phyloP scores from a whole-genome alignment of 2,113 vertebrate species.

The Syrmaticus mikado region DNA sequence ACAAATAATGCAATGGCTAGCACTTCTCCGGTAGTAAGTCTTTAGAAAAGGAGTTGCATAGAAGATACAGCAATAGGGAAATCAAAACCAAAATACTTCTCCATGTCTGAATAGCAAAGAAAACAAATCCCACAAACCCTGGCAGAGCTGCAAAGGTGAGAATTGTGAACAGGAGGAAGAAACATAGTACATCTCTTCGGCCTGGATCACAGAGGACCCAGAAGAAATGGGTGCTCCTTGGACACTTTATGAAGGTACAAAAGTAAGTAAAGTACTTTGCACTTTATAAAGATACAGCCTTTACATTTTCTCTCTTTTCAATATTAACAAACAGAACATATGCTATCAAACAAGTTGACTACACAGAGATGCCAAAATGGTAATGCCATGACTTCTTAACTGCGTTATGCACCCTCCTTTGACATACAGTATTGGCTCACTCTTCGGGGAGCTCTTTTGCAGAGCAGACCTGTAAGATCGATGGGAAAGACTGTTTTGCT shows the following conservation, averaged over 20 bases:
- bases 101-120: constrained; percentile 73
- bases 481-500: background rate
- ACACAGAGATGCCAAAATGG: background rate
- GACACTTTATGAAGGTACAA: background rate
- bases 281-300: background rate
- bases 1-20: constrained; percentile 82
- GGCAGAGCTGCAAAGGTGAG: constrained; percentile 70
- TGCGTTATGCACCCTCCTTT: background rate
- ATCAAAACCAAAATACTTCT: constrained; percentile 73
- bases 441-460: background rate
- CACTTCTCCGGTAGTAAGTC: constrained; percentile 77
- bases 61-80: constrained; percentile 90
- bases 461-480: background rate
- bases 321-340: background rate
- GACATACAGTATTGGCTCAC: background rate
- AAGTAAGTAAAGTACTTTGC: too few species aligned
- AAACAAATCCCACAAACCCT: background rate
- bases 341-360: background rate
- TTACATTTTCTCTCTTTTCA: background rate
- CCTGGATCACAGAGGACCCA: background rate
- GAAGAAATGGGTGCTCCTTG: background rate
- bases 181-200: background rate
- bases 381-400: background rate
- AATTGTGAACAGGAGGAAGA: constrained; percentile 75
- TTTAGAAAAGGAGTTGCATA: constrained; percentile 95